Conservation (phyloP, 35 echinoderm and acorn worm genomes). For the Eucidaris tribuloides region DNA sequence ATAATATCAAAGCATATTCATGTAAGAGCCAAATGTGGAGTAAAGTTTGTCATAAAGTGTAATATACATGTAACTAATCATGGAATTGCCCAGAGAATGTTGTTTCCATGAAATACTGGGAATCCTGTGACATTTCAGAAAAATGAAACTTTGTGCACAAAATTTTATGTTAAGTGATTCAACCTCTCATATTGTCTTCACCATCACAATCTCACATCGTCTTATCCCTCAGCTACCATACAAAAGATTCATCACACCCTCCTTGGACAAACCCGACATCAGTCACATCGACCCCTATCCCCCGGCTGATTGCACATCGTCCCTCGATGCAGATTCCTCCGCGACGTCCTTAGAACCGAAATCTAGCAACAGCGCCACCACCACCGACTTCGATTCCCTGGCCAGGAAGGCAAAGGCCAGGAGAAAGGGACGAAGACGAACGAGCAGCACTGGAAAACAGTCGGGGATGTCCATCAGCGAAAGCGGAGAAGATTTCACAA, state of each 20-base stretch:
- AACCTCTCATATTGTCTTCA: no score
- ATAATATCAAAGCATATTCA: no score
- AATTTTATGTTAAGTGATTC: no score
- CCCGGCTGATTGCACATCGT: not conserved
- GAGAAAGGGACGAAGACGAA: slow-evolving; percentile 42
- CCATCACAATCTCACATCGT: no score
- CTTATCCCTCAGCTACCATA: slow-evolving; percentile 72
- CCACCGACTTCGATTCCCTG: not conserved
- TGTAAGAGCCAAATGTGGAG: no score
- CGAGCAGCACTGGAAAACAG: slow-evolving; percentile 44
- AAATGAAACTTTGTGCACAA: no score
- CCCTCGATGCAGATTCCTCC: not conserved
- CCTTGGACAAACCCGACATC: slow-evolving; percentile 33
- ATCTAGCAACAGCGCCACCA: not conserved
- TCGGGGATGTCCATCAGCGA: slow-evolving; percentile 38
- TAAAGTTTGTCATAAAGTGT: no score
- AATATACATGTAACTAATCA: no score
- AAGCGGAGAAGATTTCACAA: not conserved
- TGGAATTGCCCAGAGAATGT: no score
- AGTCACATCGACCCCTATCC: slow-evolving; percentile 36
- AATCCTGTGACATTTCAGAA: no score
- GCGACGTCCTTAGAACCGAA: not conserved
- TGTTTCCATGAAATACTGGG: no score
- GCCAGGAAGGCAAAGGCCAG: slow-evolving; percentile 44
- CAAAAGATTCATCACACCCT: slow-evolving; percentile 54